A percentile compares a stretch with the other conserved stretches of the same genome.
phyloP scores from a whole-genome alignment of 2,797 vertebrate genomes.

The Enteromius unitaeniatus region DNA sequence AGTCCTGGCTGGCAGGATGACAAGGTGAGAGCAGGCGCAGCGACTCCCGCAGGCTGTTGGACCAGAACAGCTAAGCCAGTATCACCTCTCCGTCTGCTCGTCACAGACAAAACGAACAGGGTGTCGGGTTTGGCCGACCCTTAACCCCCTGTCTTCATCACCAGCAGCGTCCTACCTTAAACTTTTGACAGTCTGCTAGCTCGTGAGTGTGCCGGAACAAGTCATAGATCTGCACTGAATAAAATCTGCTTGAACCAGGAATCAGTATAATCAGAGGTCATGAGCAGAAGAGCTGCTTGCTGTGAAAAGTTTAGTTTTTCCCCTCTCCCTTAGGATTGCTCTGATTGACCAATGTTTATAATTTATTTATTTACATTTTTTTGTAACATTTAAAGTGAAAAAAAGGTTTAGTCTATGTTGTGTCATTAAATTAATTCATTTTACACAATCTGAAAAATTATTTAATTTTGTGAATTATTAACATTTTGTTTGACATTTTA shows the following conservation, averaged over 20 bases:
- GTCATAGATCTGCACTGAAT: neutral
- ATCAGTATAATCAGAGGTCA: neutral
- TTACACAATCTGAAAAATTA: neutral
- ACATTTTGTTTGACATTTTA: no score
- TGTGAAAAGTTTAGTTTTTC: neutral
- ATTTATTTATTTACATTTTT: no score
- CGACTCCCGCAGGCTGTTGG: neutral
- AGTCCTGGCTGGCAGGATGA: slow-evolving; percentile 3
- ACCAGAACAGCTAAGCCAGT: slow-evolving; percentile 14
- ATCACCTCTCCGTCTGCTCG: slow-evolving; percentile 22
- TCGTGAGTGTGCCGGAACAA: neutral
- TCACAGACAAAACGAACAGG: slow-evolving; percentile 7
- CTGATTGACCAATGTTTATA: neutral
- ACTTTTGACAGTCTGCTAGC: neutral
- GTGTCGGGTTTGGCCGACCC: slow-evolving; percentile 18
- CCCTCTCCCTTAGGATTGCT: neutral
- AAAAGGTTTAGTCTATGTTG: neutral
- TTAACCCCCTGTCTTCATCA: neutral
- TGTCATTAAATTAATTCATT: neutral
- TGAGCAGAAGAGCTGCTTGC: neutral
- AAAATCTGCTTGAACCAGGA: neutral
- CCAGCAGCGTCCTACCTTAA: neutral
- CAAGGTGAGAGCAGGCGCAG: slow-evolving; percentile 2
- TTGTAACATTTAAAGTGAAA: neutral
- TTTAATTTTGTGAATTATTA: no score